These are phyloP conservation scores for Monodelphis domestica DNA, from an alignment of 2,797 vertebrate genomes.

Conservation along the genomic window DNA sequence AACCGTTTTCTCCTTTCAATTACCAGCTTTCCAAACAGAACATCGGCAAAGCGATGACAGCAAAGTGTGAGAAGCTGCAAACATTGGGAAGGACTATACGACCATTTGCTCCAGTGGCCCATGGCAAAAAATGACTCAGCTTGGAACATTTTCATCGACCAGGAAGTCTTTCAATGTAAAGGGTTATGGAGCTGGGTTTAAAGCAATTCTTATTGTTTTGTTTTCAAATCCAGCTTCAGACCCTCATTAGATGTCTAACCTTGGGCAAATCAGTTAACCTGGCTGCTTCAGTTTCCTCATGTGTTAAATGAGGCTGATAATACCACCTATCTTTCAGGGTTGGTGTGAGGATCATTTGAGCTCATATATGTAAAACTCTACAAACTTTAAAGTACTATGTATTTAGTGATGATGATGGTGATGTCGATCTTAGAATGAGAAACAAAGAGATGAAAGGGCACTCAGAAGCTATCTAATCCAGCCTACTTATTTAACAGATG, in stretches of 20 bases:
- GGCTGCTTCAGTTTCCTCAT: background rate
- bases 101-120: slow-evolving; percentile 36
- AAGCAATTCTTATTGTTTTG: background rate
- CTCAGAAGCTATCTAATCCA: background rate
- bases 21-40: background rate
- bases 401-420: background rate
- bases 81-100: background rate
- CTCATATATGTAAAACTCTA: background rate
- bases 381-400: no score
- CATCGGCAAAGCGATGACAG: background rate
- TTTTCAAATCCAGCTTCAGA: background rate
- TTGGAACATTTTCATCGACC: slow-evolving; percentile 10
- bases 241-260: background rate
- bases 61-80: background rate
- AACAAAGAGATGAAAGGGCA: background rate
- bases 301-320: background rate
- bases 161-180: slow-evolving; percentile 21
- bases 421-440: background rate
- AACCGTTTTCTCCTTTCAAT: slow-evolving; percentile 52
- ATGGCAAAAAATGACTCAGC: slow-evolving; percentile 23
- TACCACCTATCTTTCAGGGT: background rate
- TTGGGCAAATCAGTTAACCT: background rate
- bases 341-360: background rate
- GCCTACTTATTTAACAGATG: background rate
- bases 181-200: background rate